Base-by-base conservation (phyloP, 2,888 invertebrate species). In the Drosophila pseudotakahashii region DNA sequence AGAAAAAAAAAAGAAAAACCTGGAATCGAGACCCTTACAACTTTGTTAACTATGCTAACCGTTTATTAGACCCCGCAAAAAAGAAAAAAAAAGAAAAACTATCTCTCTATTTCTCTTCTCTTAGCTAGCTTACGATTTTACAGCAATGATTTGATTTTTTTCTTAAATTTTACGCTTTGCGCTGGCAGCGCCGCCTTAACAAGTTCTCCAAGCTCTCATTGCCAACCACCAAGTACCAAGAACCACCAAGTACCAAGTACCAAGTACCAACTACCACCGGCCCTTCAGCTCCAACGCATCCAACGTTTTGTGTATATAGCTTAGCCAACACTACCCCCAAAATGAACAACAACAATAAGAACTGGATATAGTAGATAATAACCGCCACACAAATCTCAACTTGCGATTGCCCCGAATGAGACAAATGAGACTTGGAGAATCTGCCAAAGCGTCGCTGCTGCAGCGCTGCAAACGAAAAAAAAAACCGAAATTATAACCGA, bases 71-170 rank as follows among this genome's bases (percentile, higher is more conserved):
- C 54, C 62, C 63, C 42, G 30, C 34, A 36, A 62, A 52, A 14
- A 67, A 41, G 1, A 45, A 37, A 34, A 34, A 30, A 62, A 61
- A 55, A 41, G n/a, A 45, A 47, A 42, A 66, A 37, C 55, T 64
- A 71, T 60, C 70, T 55, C 52, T 69, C 60, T 71, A 54, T 66
- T 62, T 52, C 63, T 66, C 44, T 62, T 41, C 55, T 55, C 55
- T 55, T 68, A 70, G 71, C 54, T 72, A 73, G 57, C 58, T 61
- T 62, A 69, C 58, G 54, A 66, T 64, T 77, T 82, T 77, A 79
- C 84, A 87, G 78, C 78, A 90, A 89, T 90, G 90, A 90, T 90
- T 90, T 90, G 90, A 90, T 90, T 90, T 90, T 90, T 90, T 90
- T 90, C 90, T 90, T 87, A 88, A 81, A 83, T 89, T 81, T 81